Evolutionary conservation across 2,888 invertebrate species (phyloP).

Genomic region (Chrysomela aeneicollis): DNA sequence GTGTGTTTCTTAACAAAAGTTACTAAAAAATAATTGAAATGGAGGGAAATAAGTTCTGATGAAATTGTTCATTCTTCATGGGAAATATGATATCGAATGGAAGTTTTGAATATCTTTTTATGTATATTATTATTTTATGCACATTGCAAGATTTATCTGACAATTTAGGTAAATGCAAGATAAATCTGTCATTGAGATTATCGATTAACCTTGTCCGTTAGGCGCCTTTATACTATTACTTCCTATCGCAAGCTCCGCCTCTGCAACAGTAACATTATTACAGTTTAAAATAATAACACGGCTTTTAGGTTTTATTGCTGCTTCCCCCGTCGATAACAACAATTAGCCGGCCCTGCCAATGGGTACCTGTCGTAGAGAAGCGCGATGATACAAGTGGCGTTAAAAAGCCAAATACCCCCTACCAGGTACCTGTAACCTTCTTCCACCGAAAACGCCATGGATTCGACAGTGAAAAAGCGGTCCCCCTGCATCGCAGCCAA

Average conservation of each 20-base stretch:
- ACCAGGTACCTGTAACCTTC: constrained; percentile 38
- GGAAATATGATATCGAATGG: too few relatives aligned
- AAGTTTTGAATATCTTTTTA: too few relatives aligned
- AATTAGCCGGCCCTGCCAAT: constrained; percentile 31
- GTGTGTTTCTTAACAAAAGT: too few relatives aligned
- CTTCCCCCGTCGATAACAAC: constrained; percentile 33
- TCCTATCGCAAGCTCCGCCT: constrained; percentile 12
- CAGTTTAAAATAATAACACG: constrained; percentile 38
- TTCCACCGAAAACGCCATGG: constrained; percentile 33
- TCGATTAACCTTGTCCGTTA: too few relatives aligned
- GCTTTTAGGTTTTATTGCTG: constrained; percentile 37
- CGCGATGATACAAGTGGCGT: constrained; percentile 40
- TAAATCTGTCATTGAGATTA: too few relatives aligned
- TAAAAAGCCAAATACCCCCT: constrained; percentile 39
- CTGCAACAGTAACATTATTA: constrained; percentile 25
- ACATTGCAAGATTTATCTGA: too few relatives aligned
- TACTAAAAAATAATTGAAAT: too few relatives aligned
- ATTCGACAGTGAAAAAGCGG: constrained; percentile 33
- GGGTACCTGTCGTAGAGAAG: constrained; percentile 37
- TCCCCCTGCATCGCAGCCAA: constrained; percentile 34
- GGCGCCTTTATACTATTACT: too few relatives aligned
- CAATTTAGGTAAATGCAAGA: too few relatives aligned
- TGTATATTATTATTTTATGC: too few relatives aligned
- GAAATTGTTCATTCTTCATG: too few relatives aligned
- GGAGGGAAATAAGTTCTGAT: too few relatives aligned